Evolutionary conservation across 2,113 vertebrate genomes (phyloP), one percentile per base, ranked within the genome.

Genomic region (Rissa tridactyla): DNA sequence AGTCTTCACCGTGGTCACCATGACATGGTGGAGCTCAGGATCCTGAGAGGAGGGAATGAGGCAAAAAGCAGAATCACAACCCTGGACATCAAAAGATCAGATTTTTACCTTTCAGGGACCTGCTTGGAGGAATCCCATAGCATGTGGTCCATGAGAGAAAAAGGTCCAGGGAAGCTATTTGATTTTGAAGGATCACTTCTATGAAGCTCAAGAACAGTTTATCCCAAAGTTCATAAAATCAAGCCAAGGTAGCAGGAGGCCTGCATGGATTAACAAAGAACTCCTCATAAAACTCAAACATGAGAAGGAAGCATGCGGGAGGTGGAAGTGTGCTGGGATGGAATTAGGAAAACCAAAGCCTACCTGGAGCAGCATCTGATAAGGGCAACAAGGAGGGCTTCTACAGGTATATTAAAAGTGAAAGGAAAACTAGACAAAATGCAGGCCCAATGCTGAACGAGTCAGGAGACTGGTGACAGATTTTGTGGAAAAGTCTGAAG

Each of bases 381-480:
- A 70, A 70, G 38, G 6, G 4, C 42, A 75, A 58, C 15, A 64
- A 40, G 47, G 69, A 73, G 15, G 9, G 8, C 29, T 94, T 83
- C 47, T 79, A 62, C 34, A 52, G 6, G 25, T 64, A 16, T 44
- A 40, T 57, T 55, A 61, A 42, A 73, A 65, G 26, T 23, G 11
- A 76, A 88, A 65, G 68, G 9, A 87, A 73, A 60, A 61, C 5
- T 34, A 68, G 21, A 29, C 32, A 86, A 91, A 80, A 51, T 0
- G 2, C 25, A 20, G 13, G 5, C 26, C 26, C 5, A 32, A 0
- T 21, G 10, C 12, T 88, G n/a, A 76, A 22, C 0, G 3, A 23
- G 25, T 29, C 70, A 72, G 25, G n/a, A 69, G 6, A 34, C 22
- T 40, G 32, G 5, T 71, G 65, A 20, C 16, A 92, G 30, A 9